These are phyloP conservation scores for Phrynocephalus guinanensis DNA, from an alignment of 2,797 vertebrate genomes.

Conservation along the genomic window DNA sequence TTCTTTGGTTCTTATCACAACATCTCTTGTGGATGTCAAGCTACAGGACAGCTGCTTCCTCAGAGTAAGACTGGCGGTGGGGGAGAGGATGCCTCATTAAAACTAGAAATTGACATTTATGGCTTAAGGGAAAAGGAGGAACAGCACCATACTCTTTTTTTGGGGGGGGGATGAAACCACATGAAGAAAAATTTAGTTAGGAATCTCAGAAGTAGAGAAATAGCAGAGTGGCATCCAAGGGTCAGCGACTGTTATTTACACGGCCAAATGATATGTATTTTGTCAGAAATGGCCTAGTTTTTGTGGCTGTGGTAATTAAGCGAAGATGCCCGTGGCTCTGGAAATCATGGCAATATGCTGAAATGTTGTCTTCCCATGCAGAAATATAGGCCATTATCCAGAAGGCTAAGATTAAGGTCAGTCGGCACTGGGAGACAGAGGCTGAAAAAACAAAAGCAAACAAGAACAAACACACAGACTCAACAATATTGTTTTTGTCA, in stretches of 20 bases:
- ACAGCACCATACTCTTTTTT: neutral
- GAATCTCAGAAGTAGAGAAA: neutral
- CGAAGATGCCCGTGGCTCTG: neutral
- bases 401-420: conserved; percentile 39
- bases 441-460: neutral
- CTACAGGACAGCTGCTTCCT: conserved; percentile 11
- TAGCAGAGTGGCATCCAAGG: neutral
- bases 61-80: neutral
- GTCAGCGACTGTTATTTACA: neutral
- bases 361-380: conserved; percentile 21
- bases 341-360: neutral
- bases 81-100: conserved; percentile 23
- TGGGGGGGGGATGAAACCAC: neutral
- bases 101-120: neutral
- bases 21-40: conserved; percentile 3
- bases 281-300: conserved; percentile 10
- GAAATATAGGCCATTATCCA: conserved; percentile 24
- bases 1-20: conserved; percentile 1
- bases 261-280: neutral
- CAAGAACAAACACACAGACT: neutral
- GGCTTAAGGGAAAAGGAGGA: neutral
- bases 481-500: neutral
- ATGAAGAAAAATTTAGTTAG: neutral
- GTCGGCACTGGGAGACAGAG: neutral
- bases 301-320: conserved; percentile 4